Conservation (phyloP, 2,888 invertebrate species). For the Amblyjoppa fuscipennis region DNA sequence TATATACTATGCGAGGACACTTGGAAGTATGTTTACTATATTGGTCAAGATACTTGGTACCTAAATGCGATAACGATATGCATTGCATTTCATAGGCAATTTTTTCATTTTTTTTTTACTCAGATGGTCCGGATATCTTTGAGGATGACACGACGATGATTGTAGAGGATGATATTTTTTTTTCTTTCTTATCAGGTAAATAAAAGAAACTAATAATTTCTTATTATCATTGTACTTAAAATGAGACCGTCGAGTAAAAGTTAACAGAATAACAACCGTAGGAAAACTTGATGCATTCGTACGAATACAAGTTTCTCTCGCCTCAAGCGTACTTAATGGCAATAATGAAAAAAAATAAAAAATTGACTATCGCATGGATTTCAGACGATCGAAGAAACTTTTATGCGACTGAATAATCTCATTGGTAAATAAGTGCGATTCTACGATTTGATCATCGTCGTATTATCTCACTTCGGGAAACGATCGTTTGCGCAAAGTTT, state of each 20-base stretch:
- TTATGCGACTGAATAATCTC: conserved; percentile 3
- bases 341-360: conserved; percentile 20
- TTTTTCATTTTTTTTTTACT: conserved; percentile 7
- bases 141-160: conserved; percentile 23
- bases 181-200: background rate
- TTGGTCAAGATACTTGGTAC: conserved; percentile 56
- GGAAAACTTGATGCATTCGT: conserved; percentile 22
- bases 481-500: background rate
- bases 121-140: conserved; percentile 28
- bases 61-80: conserved; percentile 60
- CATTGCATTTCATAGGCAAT: conserved; percentile 52
- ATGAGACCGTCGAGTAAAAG: conserved; percentile 34
- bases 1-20: conserved; percentile 50
- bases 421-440: conserved; percentile 15
- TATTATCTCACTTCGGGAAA: conserved; percentile 1
- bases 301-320: conserved; percentile 47
- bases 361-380: background rate
- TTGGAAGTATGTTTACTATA: conserved; percentile 16
- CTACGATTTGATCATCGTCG: conserved; percentile 4
- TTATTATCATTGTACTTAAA: conserved; percentile 64
- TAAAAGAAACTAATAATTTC: conserved; percentile 31
- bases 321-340: conserved; percentile 52
- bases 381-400: conserved; percentile 30
- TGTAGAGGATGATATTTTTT: conserved; percentile 38
- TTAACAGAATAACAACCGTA: conserved; percentile 39